Base-by-base conservation (phyloP, 2,888 invertebrate genomes). In the Sicus ferrugineus region DNA sequence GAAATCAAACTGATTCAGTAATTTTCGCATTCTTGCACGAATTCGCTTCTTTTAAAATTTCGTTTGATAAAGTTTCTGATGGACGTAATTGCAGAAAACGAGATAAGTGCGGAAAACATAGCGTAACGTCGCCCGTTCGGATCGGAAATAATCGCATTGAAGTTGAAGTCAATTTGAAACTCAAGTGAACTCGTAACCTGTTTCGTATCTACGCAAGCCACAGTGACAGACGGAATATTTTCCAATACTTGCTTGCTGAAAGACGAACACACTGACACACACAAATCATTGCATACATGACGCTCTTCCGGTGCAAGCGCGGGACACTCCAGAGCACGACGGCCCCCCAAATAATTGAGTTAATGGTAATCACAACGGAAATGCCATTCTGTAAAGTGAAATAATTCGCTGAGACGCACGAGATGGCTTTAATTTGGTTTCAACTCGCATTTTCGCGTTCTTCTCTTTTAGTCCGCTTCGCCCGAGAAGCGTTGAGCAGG, bases 121-220 rank as follows among this genome's bases (percentile, higher is more conserved):
- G n/a, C 34, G 9, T 34, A 7, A 34, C 34, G 2, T 34, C 34
- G 34, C n/a, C n/a, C n/a, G n/a, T n/a, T n/a, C n/a, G n/a, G n/a
- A n/a, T n/a, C n/a, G 48, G 28, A 59, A 2, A 59, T 72, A 69
- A 69, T 64, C 69, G 72, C 69, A 38, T 52, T 72, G 72, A 69
- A 64, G 69, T 69, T 70, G 64, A 16, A 72, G 70, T 70, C 70
- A 72, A 72, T 68, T 67, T 70, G 65, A 70, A 72, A 68, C 66
- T n/a, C 54, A 64, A 70, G 28, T 46, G 21, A 56, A 46, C 66
- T 58, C 58, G 42, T 23, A 58, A 56, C 66, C 56, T 42, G 66
- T 58, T 42, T 21, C 58, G 42, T 46, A 70, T 38, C 66, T 61
- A 54, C 19, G 42, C 23, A 66, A 70, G 19, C 7, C 42, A 30